phyloP scores from a whole-genome alignment of 2,888 invertebrate genomes.

The Tiliacea aurago region DNA sequence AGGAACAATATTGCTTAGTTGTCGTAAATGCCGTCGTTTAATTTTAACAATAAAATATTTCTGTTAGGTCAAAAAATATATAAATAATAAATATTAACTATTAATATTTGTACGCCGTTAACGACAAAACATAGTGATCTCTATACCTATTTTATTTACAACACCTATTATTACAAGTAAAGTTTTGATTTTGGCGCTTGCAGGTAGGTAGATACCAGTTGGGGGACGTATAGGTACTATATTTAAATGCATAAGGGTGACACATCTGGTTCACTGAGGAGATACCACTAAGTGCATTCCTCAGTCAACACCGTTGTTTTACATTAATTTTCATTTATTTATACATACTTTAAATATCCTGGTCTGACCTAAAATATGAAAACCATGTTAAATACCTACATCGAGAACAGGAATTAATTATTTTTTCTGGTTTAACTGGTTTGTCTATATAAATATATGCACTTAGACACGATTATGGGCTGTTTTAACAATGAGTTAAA shows the following conservation, averaged over 20 bases:
- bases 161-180: background rate
- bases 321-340: background rate
- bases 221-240: slow-evolving; percentile 52
- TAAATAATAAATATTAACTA: too few species aligned
- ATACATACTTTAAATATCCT: background rate
- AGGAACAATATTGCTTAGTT: too few species aligned
- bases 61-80: too few species aligned
- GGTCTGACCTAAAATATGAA: background rate
- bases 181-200: background rate
- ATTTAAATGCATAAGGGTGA: slow-evolving; percentile 60
- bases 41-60: background rate
- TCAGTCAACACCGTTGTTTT: slow-evolving; percentile 21
- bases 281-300: slow-evolving; percentile 40
- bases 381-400: background rate
- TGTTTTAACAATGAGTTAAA: background rate
- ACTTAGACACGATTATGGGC: background rate
- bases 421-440: too few species aligned
- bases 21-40: background rate
- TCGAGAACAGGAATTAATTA: background rate
- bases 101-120: background rate
- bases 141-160: background rate
- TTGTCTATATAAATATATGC: too few species aligned
- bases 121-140: background rate
- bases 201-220: slow-evolving; percentile 13
- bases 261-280: slow-evolving; percentile 55